Percentiles rank a stretch among this genome's conserved stretches.
Evolutionary conservation across 1,140 invertebrate species (phyloP).

Genomic region (Diorhabda carinulata): DNA sequence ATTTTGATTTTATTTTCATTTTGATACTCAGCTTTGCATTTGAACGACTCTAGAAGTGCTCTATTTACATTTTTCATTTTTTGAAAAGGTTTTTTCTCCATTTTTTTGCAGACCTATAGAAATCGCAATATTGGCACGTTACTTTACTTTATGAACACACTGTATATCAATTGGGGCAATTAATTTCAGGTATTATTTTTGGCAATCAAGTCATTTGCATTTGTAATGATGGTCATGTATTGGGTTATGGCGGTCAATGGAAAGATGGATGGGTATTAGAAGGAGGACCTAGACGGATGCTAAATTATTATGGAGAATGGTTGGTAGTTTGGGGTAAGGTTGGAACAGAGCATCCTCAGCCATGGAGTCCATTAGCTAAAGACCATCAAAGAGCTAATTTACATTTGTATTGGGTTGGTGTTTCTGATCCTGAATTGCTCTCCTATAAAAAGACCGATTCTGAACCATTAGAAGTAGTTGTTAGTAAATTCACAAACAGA

Average conservation of each 20-base stretch:
- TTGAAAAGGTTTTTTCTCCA: not conserved
- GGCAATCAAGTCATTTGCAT: constrained; percentile 41
- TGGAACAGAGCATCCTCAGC: constrained; percentile 74
- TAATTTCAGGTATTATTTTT: constrained; percentile 45
- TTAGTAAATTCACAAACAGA: constrained; percentile 62
- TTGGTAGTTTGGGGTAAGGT: constrained; percentile 70
- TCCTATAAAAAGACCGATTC: constrained; percentile 59
- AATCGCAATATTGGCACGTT: not conserved
- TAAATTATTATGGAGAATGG: constrained; percentile 57
- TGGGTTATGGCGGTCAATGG: constrained; percentile 42
- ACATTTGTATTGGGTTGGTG: constrained; percentile 58
- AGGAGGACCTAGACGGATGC: constrained; percentile 37
- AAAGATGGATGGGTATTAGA: constrained; percentile 45
- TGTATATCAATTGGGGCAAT: too few relatives aligned
- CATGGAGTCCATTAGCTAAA: constrained; percentile 74
- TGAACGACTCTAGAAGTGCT: too few relatives aligned
- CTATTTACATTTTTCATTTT: not conserved
- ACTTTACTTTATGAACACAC: too few relatives aligned
- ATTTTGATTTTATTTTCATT: too few relatives aligned
- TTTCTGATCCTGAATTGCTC: constrained; percentile 39
- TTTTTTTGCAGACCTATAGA: not conserved
- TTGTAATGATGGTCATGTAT: constrained; percentile 43
- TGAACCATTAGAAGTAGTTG: constrained; percentile 65
- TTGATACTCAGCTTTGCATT: too few relatives aligned
- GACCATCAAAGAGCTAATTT: constrained; percentile 78